Conservation (phyloP, 1,140 invertebrate species). For the Aradophagus sp. region DNA sequence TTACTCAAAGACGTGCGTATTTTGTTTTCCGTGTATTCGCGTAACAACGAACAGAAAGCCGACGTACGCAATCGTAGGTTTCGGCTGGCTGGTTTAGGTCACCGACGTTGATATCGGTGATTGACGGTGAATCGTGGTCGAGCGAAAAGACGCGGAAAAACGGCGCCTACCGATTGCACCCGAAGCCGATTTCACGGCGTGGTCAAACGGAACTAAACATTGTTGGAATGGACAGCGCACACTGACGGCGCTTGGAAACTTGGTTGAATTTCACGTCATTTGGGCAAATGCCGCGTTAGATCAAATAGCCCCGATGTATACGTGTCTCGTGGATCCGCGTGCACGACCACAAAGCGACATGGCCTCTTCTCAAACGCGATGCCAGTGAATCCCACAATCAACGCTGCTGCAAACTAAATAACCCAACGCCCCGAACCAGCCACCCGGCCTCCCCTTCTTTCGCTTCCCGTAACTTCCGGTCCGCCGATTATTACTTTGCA, state of each 20-base stretch:
- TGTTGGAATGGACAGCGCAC: conserved; percentile 53
- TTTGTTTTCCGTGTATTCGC: too few relatives aligned
- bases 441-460: too few relatives aligned
- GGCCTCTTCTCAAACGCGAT: conserved; percentile 56
- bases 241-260: conserved; percentile 64
- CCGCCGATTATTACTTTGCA: conserved; percentile 23
- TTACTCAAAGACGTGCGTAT: too few relatives aligned
- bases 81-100: conserved; percentile 23
- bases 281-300: conserved; percentile 67
- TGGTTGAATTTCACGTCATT: conserved; percentile 72
- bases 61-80: too few relatives aligned
- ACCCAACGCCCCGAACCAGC: too few relatives aligned
- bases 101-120: conserved; percentile 32
- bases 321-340: conserved; percentile 57
- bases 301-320: conserved; percentile 69
- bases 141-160: conserved; percentile 44
- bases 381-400: conserved; percentile 65
- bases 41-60: too few relatives aligned
- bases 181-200: conserved; percentile 11
- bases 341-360: conserved; percentile 50
- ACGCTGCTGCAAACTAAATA: conserved; percentile 55
- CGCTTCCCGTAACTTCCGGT: too few relatives aligned
- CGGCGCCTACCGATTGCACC: conserved; percentile 32
- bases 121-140: conserved; percentile 13
- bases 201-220: conserved; percentile 54